Percentiles rank a stretch among this genome's conserved stretches.
Evolutionary conservation across 2,888 invertebrate species (phyloP).

Genomic region (Cryptocephalus moraei): DNA sequence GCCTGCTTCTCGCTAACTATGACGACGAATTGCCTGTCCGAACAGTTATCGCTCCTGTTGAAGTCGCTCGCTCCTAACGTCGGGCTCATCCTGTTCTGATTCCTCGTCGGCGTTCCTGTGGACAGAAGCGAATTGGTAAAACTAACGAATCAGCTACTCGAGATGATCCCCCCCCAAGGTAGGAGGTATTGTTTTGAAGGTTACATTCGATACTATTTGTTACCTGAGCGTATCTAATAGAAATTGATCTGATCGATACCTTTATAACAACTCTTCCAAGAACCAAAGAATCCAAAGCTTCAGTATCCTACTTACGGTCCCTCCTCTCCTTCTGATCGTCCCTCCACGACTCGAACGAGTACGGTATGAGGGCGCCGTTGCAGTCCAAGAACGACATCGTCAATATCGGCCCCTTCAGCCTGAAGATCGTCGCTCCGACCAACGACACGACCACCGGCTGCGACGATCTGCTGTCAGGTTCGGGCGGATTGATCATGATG

Average conservation of each 20-base stretch:
- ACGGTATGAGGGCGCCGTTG: slow-evolving; percentile 83
- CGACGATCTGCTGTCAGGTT: slow-evolving; percentile 68
- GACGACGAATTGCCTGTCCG: slow-evolving; percentile 86
- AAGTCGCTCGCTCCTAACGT: slow-evolving; percentile 45
- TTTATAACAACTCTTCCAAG: too few relatives aligned
- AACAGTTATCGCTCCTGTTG: slow-evolving; percentile 38
- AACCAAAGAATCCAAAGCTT: too few relatives aligned
- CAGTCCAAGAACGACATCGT: slow-evolving; percentile 94
- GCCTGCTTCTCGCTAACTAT: slow-evolving; percentile 93
- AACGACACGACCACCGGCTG: slow-evolving; percentile 84
- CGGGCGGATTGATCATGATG: slow-evolving; percentile 75
- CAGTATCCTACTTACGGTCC: slow-evolving; percentile 28
- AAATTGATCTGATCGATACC: too few relatives aligned
- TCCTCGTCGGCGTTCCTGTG: slow-evolving; percentile 55
- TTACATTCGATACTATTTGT: too few relatives aligned
- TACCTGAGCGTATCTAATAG: too few relatives aligned
- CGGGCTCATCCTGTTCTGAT: slow-evolving; percentile 63
- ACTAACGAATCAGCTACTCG: too few relatives aligned
- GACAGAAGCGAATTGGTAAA: not conserved
- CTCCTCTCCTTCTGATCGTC: slow-evolving; percentile 65
- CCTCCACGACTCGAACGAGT: slow-evolving; percentile 85
- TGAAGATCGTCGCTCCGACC: slow-evolving; percentile 93
- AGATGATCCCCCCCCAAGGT: too few relatives aligned
- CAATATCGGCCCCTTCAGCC: slow-evolving; percentile 90
- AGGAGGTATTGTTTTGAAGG: too few relatives aligned